Conservation (phyloP, 2,888 invertebrate species). For the Aspidapion aeneum region DNA sequence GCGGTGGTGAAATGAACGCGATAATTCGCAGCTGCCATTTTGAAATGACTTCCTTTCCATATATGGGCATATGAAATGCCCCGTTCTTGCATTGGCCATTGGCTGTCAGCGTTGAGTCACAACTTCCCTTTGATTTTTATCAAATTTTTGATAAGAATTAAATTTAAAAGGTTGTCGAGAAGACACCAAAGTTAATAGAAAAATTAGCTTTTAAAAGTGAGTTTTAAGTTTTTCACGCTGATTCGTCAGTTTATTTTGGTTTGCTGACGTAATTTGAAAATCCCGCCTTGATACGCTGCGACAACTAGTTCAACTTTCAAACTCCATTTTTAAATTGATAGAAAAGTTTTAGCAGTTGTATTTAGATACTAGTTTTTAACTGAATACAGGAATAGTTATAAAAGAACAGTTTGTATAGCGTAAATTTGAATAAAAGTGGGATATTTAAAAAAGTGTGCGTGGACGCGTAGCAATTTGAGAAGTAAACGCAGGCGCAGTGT, state of each 20-base stretch:
- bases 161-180: not conserved
- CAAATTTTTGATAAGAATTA: not conserved
- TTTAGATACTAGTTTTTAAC: not conserved
- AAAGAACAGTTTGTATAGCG: not conserved
- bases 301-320: constrained; percentile 11
- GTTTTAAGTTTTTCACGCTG: not conserved
- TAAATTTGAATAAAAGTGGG: not conserved
- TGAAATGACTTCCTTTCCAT: constrained; percentile 53
- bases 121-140: not conserved
- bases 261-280: constrained; percentile 8
- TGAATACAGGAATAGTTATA: too few species aligned
- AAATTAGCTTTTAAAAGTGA: not conserved
- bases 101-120: constrained; percentile 5
- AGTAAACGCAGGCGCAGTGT: constrained; percentile 39
- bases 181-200: not conserved
- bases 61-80: constrained; percentile 61
- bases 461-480: not conserved
- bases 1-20: not conserved
- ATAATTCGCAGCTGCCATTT: constrained; percentile 43
- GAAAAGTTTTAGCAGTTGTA: not conserved
- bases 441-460: not conserved
- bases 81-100: constrained; percentile 55
- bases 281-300: constrained; percentile 17
- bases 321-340: not conserved
- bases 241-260: constrained; percentile 1